Percentiles rank a stretch among this genome's conserved stretches.
Evolutionary conservation across 2,113 vertebrate genomes (phyloP).

Genomic region (Otocyon megalotis): DNA sequence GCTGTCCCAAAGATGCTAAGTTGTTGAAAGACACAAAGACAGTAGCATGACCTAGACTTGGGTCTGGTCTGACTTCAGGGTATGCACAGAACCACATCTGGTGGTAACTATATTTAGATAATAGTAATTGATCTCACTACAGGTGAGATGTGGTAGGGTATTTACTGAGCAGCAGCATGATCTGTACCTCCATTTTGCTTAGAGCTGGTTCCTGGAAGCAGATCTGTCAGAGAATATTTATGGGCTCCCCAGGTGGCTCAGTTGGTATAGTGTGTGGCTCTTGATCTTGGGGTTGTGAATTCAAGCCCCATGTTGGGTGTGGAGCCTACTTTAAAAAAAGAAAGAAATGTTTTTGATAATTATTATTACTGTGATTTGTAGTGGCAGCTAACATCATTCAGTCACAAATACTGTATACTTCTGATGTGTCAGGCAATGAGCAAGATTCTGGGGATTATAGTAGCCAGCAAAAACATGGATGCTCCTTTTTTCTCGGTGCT

Average conservation of each 20-base stretch:
- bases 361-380: not conserved
- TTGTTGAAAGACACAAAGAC: not conserved
- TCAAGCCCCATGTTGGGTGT: not conserved
- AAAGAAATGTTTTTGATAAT: not conserved
- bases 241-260: not conserved
- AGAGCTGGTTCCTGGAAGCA: not conserved
- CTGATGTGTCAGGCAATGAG: not conserved
- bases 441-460: not conserved
- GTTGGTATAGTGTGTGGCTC: not conserved
- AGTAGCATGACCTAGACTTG: not conserved
- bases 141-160: not conserved
- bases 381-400: not conserved
- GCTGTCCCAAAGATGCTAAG: conserved; percentile 14
- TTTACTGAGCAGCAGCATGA: not conserved
- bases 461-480: not conserved
- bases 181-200: not conserved
- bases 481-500: not conserved
- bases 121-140: not conserved
- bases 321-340: not conserved
- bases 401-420: not conserved
- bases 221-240: not conserved
- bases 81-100: not conserved
- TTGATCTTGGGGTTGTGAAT: not conserved
- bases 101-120: not conserved
- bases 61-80: not conserved